These are phyloP conservation scores for Drosophila quinaria DNA, from an alignment of 2,888 invertebrate species.

Conservation along the genomic window DNA sequence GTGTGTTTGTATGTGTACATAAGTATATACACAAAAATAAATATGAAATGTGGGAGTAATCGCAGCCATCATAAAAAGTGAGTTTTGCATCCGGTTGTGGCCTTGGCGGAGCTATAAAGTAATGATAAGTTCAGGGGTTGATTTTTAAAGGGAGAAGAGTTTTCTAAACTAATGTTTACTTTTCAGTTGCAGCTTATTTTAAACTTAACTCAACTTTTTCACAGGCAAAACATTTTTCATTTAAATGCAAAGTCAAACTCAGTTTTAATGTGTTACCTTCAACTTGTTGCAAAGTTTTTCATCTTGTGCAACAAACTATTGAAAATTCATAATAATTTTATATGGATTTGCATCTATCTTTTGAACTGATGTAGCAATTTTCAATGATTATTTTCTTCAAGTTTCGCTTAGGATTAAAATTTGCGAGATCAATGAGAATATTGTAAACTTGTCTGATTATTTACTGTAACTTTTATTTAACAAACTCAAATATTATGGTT, in stretches of 20 bases:
- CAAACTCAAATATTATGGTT: constrained; percentile 4
- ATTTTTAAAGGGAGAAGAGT: not conserved
- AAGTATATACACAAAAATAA: constrained; percentile 11
- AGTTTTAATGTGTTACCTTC: constrained; percentile 37
- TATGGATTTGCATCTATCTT: constrained; percentile 9
- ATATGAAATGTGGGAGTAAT: constrained; percentile 27
- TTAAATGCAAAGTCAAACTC: constrained; percentile 54
- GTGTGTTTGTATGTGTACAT: not conserved
- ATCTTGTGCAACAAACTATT: constrained; percentile 10
- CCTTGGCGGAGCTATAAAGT: constrained; percentile 12
- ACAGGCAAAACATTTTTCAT: constrained; percentile 44
- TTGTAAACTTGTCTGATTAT: constrained; percentile 3
- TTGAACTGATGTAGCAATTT: not conserved
- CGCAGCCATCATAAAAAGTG: constrained; percentile 27
- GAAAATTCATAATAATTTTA: constrained; percentile 12
- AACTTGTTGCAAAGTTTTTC: constrained; percentile 32
- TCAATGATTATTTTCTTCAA: not conserved
- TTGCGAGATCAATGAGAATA: not conserved
- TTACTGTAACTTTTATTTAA: constrained; percentile 5
- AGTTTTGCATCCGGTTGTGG: constrained; percentile 12
- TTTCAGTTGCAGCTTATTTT: constrained; percentile 21
- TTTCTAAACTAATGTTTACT: constrained; percentile 23
- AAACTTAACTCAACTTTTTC: constrained; percentile 43
- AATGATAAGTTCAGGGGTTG: not conserved
- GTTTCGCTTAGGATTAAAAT: not conserved